Base-by-base conservation (phyloP, 2,888 invertebrate genomes). In the Mallateleia sp. region DNA sequence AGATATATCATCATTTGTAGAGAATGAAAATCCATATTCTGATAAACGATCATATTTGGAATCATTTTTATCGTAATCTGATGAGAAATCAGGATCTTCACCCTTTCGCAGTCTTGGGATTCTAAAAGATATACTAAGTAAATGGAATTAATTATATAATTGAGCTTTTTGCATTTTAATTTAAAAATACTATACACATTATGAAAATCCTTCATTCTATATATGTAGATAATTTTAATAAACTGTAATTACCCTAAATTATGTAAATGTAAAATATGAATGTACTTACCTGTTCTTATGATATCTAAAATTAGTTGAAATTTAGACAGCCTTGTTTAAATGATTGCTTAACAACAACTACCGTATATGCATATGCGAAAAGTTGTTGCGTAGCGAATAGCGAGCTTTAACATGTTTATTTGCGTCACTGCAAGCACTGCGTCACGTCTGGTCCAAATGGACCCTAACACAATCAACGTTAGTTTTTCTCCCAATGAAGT, bases 121-220 rank as follows among this genome's bases (percentile, higher is more conserved):
- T 45, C 45, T 45, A 45, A 8, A 28, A 45, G 45, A 7, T 45
- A 45, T 45, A 45, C 45, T 45, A 11, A 45, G 11, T 11, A 45
- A 45, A n/a, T 45, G 45, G 45, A 45, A 45, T 45, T 45, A 45
- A 45, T 45, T 45, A 45, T 7, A 45, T 45, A 45, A 45, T 45
- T 45, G 6, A 18, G 45, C 11, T 45, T 15, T 45, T 45, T 45
- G 45, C 11, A 45, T 45, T 45, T 45, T 45, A 45, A 45, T 11
- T 45, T 11, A 45, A 45, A 18, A 45, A 45, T 11, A 18, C 18
- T 5, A 45, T 45, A 45, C 45, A 45, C 11, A 45, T 45, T 11
- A 11, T 45, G 45, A 45, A 45, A 45, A 45, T 45, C 11, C 45
- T 45, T 45, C 45, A 45, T 45, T 45, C 11, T 45, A 7, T 45